Conservation (phyloP, 2,888 invertebrate species). For the Platerodrilus igneus region DNA sequence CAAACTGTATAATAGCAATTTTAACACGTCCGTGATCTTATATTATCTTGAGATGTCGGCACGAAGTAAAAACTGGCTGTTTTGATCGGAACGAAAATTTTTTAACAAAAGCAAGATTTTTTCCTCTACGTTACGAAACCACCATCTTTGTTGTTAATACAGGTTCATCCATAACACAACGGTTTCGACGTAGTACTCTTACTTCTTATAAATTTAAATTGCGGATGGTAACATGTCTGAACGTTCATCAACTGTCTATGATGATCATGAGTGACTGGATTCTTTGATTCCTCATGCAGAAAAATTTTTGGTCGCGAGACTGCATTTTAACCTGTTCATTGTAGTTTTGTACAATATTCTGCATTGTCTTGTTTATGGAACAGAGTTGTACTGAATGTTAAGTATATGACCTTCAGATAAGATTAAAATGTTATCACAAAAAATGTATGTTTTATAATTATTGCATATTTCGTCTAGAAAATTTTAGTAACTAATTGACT, state of each 20-base stretch:
- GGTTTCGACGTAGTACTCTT: constrained; percentile 17
- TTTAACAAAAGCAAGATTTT: constrained; percentile 27
- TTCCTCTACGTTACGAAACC: constrained; percentile 10
- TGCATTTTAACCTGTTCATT: constrained; percentile 18
- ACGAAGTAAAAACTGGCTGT: constrained; percentile 27
- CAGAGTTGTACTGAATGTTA: too few relatives aligned
- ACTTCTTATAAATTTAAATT: constrained; percentile 19
- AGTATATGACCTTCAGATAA: too few relatives aligned
- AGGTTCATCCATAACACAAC: constrained; percentile 1
- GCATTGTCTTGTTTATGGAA: constrained; percentile 5
- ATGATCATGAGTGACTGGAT: constrained; percentile 44
- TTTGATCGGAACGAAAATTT: constrained; percentile 33
- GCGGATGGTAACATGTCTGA: constrained; percentile 42
- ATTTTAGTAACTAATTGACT: too few relatives aligned
- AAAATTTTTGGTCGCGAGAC: constrained; percentile 35
- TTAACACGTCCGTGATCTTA: constrained; percentile 41
- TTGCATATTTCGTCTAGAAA: too few relatives aligned
- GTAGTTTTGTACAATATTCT: constrained; percentile 12
- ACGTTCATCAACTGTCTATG: constrained; percentile 45
- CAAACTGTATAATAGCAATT: constrained; percentile 43
- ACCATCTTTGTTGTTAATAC: constrained; percentile 8
- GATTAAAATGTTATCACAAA: too few relatives aligned
- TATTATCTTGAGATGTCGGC: constrained; percentile 33
- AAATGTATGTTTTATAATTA: too few relatives aligned
- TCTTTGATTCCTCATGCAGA: constrained; percentile 40